Evolutionary conservation across 2,888 invertebrate species (phyloP), one percentile per base, ranked within the genome.

Genomic region (Drosophila mettleri): DNA sequence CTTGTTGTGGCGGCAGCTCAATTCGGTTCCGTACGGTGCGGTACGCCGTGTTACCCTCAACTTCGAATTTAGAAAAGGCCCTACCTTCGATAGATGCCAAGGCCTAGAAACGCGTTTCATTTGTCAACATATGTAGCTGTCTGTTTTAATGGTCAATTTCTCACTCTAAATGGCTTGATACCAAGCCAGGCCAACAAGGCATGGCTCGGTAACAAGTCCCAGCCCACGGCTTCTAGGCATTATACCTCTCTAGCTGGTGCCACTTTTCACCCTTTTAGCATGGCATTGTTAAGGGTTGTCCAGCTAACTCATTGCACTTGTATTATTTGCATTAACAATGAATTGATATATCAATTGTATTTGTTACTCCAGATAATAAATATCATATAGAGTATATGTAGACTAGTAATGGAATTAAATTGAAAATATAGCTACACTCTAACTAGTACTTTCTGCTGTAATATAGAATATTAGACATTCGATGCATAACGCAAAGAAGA

Each of bases 81-180:
- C 34, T 33, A 14, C 39, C 59, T 36, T 6, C 49, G 7, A 14
- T 43, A 27, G 27, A 27, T n/a, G 8, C 4, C 43, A 14, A 27
- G 33, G 22, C 34, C 43, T 41, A 52, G 49, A 48, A 71, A 69
- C 80, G 74, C 78, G 78, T 69, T 76, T 78, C 84, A 88, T 88
- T 86, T 89, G 86, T 88, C 83, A 88, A 83, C 87, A 77, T 79
- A 76, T 84, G 85, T 82, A 83, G 81, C 82, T 85, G 85, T 84
- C 84, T 80, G 81, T 83, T 89, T 89, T 89, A 90, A 90, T 90
- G 89, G 90, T 78, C 90, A 88, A 90, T 90, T 90, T 90, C 90
- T 90, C 90, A 90, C 90, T 84, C 89, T 90, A 89, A 90, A 90
- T 90, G 89, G 85, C 72, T 66, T 49, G 70, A 65, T 63, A 65